Percentiles rank a stretch among this genome's conserved stretches.
phyloP scores from a whole-genome alignment of 2,888 invertebrate genomes.

The Callimorpha dominula region DNA sequence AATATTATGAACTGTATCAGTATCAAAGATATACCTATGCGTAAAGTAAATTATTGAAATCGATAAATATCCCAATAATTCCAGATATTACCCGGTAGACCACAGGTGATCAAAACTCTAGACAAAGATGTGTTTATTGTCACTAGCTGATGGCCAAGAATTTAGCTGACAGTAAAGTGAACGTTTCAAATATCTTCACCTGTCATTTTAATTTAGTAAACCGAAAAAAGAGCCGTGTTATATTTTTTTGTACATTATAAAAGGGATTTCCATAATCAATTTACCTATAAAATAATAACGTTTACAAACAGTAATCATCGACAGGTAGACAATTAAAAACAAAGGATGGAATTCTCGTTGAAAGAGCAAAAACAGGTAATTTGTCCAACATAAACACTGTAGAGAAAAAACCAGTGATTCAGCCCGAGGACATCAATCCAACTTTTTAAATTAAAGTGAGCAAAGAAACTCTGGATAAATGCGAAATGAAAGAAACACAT shows the following conservation, averaged over 20 bases:
- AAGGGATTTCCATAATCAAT: neutral
- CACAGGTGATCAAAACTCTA: too few relatives aligned
- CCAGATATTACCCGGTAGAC: too few relatives aligned
- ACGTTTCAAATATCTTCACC: neutral
- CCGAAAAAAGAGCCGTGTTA: neutral
- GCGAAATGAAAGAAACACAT: conserved; percentile 61
- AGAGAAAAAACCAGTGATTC: conserved; percentile 58
- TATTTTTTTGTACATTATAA: too few relatives aligned
- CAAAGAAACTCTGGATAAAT: conserved; percentile 65
- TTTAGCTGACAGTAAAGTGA: neutral
- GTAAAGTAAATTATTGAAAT: too few relatives aligned
- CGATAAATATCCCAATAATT: too few relatives aligned
- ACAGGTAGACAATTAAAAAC: conserved; percentile 23
- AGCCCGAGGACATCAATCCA: conserved; percentile 73
- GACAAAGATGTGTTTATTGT: neutral
- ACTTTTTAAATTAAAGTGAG: conserved; percentile 82
- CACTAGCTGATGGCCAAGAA: neutral
- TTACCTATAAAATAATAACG: neutral
- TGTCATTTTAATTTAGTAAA: neutral
- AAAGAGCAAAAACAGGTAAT: conserved; percentile 47
- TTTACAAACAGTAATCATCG: neutral
- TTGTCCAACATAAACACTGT: conserved; percentile 57
- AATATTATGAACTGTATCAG: too few relatives aligned
- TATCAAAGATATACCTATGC: too few relatives aligned
- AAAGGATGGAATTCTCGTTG: conserved; percentile 22